Evolutionary conservation across 2,113 vertebrate species (phyloP).

Genomic region (Sinocyclocheilus maitianheensis): DNA sequence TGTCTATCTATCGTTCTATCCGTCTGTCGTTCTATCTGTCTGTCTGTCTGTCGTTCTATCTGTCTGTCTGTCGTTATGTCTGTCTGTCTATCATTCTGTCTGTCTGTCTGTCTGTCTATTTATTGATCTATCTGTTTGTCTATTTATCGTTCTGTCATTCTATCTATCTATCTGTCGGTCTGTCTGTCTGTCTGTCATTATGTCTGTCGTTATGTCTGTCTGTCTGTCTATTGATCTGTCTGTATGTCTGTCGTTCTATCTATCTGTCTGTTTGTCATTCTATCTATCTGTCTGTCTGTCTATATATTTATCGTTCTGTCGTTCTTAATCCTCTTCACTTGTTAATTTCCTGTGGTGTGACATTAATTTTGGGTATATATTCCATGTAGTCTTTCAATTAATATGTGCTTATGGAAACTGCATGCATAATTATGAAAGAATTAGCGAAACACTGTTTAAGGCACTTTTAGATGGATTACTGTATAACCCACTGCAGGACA

Average conservation of each 20-base stretch:
- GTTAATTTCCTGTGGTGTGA: background rate
- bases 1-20: background rate
- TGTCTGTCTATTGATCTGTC: background rate
- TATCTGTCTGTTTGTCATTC: background rate
- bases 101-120: background rate
- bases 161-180: no score
- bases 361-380: background rate
- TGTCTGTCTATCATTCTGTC: background rate
- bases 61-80: background rate
- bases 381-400: background rate
- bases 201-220: background rate
- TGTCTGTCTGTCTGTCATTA: no score
- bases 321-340: background rate
- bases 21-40: background rate
- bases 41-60: background rate
- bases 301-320: background rate
- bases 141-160: no score
- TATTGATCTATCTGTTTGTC: background rate
- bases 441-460: background rate
- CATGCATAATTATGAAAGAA: background rate
- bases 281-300: no score
- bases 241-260: background rate
- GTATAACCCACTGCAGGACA: background rate
- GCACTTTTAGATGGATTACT: background rate
- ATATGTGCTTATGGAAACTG: background rate